These are phyloP conservation scores for Tenthredo mesomela DNA, from an alignment of 2,888 invertebrate species.

Conservation along the genomic window DNA sequence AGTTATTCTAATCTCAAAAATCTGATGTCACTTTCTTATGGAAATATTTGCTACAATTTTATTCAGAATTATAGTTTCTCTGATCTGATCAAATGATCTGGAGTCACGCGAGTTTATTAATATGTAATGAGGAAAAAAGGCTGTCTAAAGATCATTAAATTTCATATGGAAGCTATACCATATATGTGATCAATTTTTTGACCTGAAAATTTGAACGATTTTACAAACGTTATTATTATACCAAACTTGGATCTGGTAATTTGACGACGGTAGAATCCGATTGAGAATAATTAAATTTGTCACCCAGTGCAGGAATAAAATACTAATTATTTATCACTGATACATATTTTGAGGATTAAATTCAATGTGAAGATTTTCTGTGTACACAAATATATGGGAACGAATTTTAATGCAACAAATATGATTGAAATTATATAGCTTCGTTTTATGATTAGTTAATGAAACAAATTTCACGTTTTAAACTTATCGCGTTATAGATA, in stretches of 20 bases:
- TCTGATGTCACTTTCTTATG: conserved; percentile 44
- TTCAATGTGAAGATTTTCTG: not conserved
- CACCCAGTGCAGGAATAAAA: not conserved
- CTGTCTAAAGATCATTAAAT: not conserved
- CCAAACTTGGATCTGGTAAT: not conserved
- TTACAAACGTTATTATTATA: too few relatives aligned
- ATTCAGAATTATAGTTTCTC: not conserved
- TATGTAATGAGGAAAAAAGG: not conserved
- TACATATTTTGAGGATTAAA: not conserved
- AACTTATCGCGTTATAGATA: not conserved
- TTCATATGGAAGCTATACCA: not conserved
- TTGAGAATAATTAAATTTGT: not conserved
- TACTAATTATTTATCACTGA: not conserved
- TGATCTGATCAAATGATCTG: not conserved
- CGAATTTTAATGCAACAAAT: not conserved
- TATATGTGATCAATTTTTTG: too few relatives aligned
- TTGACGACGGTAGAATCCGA: not conserved
- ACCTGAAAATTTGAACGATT: not conserved
- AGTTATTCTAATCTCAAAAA: conserved; percentile 61
- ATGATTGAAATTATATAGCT: not conserved
- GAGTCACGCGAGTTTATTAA: not conserved
- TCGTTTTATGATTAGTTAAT: not conserved
- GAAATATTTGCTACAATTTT: not conserved
- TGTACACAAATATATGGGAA: not conserved
- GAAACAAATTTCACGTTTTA: not conserved